phyloP scores from a whole-genome alignment of 2,113 vertebrate genomes.

The Salvelinus fontinalis region DNA sequence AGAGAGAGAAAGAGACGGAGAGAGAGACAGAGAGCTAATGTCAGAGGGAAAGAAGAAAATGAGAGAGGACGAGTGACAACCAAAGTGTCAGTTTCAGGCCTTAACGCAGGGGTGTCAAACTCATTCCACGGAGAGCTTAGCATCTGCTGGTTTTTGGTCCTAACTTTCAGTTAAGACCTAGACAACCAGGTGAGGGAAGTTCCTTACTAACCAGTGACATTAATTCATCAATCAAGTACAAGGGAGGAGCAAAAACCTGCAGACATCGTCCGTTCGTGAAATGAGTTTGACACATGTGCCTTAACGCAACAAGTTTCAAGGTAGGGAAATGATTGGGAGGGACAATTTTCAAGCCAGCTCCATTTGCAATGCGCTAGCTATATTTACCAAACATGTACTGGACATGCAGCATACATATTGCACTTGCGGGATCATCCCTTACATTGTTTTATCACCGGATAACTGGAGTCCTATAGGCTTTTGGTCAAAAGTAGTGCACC shows the following conservation, averaged over 20 bases:
- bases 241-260: no score
- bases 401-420: background rate
- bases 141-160: no score
- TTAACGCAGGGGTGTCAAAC: background rate
- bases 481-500: slow-evolving; percentile 8
- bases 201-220: no score
- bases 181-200: no score
- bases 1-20: slow-evolving; percentile 25
- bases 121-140: no score
- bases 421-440: background rate
- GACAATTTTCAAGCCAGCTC: background rate
- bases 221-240: no score
- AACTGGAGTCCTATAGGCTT: slow-evolving; percentile 5
- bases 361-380: slow-evolving; percentile 9
- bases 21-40: slow-evolving; percentile 4
- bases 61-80: background rate
- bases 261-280: no score
- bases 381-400: background rate
- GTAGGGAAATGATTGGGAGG: background rate
- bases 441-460: slow-evolving; percentile 18
- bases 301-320: slow-evolving; percentile 21
- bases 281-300: no score
- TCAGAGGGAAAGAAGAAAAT: slow-evolving; percentile 1
- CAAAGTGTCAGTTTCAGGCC: background rate
- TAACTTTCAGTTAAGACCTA: no score